Percentiles rank a stretch among this genome's conserved stretches.
Evolutionary conservation across 2,797 vertebrate species (phyloP).

Genomic region (Orestias chungarensis): DNA sequence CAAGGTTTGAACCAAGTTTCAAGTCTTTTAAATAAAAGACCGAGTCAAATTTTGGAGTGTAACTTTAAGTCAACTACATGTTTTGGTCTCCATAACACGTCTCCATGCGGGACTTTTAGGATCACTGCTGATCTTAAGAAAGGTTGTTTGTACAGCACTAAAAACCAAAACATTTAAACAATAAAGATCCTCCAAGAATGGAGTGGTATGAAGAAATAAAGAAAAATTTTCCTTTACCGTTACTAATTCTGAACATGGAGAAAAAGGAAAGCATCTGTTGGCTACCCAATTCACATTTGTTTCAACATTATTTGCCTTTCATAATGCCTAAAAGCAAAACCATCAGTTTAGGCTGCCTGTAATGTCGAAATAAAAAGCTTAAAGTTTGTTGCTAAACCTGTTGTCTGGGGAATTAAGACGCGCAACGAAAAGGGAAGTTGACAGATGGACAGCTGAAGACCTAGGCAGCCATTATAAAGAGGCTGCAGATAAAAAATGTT

Average conservation of each 20-base stretch:
- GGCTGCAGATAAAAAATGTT: conserved; percentile 54
- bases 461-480: conserved; percentile 28
- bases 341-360: not conserved
- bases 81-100: not conserved
- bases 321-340: not conserved
- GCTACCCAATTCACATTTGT: not conserved
- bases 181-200: not conserved
- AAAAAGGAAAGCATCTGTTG: not conserved
- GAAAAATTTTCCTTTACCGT: not conserved
- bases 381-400: not conserved
- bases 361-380: not conserved
- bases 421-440: not conserved
- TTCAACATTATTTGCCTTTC: not conserved
- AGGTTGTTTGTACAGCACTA: not conserved
- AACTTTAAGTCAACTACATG: not conserved
- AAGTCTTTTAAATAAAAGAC: not conserved
- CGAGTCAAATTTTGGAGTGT: not conserved
- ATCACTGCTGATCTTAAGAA: not conserved
- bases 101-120: not conserved
- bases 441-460: conserved; percentile 33
- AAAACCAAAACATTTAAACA: not conserved
- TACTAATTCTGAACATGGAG: not conserved
- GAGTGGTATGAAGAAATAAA: not conserved
- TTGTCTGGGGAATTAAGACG: not conserved
- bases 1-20: not conserved